Evolutionary conservation across 2,797 vertebrate species (phyloP).

Genomic region (Pseudochaenichthys georgianus): DNA sequence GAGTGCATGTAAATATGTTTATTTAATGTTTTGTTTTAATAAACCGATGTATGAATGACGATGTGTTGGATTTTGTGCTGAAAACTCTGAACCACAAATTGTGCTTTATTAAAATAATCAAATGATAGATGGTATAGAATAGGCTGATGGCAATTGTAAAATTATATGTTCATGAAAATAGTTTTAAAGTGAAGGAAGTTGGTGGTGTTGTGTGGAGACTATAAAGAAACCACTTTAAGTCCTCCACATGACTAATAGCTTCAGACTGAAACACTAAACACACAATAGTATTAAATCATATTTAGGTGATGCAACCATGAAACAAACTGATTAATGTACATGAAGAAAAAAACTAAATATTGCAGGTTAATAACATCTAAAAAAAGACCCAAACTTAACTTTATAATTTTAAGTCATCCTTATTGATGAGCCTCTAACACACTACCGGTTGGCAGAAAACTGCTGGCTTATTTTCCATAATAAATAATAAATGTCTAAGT

Average conservation of each 20-base stretch:
- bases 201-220: not conserved
- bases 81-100: not conserved
- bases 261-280: not conserved
- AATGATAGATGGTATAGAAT: not conserved
- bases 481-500: not conserved
- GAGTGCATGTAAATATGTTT: conserved; percentile 82
- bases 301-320: not conserved
- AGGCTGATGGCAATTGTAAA: not conserved
- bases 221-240: not conserved
- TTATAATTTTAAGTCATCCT: not conserved
- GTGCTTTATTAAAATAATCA: not conserved
- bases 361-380: no score
- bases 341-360: not conserved
- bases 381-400: no score
- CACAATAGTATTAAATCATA: not conserved
- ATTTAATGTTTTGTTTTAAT: conserved; percentile 84
- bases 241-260: not conserved
- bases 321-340: not conserved
- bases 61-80: not conserved
- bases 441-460: no score
- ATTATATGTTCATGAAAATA: not conserved
- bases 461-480: not conserved
- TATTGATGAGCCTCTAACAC: not conserved
- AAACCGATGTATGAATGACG: conserved; percentile 65
- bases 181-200: not conserved